Conservation (phyloP, 2,797 vertebrate species). For the Myotis pilosus region DNA sequence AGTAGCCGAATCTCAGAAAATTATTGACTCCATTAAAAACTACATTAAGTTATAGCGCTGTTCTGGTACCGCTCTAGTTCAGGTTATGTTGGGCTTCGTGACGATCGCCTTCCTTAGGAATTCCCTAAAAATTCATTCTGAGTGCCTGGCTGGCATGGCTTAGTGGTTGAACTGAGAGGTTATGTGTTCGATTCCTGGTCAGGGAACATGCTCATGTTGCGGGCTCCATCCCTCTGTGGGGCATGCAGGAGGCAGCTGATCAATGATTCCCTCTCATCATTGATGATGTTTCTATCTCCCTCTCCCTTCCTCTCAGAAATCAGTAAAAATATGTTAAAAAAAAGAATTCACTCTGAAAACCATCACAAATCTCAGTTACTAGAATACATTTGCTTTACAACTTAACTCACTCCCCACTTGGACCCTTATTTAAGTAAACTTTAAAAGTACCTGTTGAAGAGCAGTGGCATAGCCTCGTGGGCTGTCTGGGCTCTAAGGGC, state of each 20-base stretch:
- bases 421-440: background rate
- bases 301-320: too few relatives aligned
- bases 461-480: background rate
- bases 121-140: conserved; percentile 59
- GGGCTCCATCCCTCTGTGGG: too few relatives aligned
- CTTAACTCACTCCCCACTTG: background rate
- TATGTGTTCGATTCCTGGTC: too few relatives aligned
- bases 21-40: conserved; percentile 58
- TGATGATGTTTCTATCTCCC: too few relatives aligned
- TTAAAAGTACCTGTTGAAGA: background rate
- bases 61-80: background rate
- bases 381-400: background rate
- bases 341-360: conserved; percentile 63
- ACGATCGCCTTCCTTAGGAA: background rate
- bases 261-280: too few relatives aligned
- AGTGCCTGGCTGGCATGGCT: background rate
- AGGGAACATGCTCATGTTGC: too few relatives aligned
- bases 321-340: too few relatives aligned
- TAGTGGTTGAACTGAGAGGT: too few relatives aligned
- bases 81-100: conserved; percentile 11
- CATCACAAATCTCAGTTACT: background rate
- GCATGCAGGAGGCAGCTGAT: too few relatives aligned
- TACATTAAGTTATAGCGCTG: conserved; percentile 12
- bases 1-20: conserved; percentile 56
- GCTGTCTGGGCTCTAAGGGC: background rate